Percentiles rank a stretch among this genome's conserved stretches.
These are phyloP conservation scores for Tiphia femorata DNA, from an alignment of 2,888 invertebrate genomes.

Conservation along the genomic window DNA sequence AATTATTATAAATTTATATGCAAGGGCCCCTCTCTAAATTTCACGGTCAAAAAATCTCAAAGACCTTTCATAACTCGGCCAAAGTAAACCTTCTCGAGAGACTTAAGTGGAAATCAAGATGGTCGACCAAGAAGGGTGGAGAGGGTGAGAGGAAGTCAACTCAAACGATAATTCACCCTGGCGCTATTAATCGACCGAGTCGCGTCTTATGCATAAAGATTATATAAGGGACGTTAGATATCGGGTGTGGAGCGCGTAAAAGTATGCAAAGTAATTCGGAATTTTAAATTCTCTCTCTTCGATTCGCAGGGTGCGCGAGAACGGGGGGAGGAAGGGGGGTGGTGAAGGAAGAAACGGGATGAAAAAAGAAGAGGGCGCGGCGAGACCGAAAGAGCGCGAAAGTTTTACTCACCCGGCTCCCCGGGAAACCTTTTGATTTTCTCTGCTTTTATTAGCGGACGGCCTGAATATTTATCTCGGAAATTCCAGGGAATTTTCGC, in stretches of 20 bases:
- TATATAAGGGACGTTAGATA: constrained; percentile 10
- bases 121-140: too few species aligned
- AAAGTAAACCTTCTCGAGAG: too few species aligned
- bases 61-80: too few species aligned
- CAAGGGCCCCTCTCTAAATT: too few species aligned
- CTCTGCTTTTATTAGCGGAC: background rate
- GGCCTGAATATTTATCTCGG: too few species aligned
- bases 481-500: too few species aligned
- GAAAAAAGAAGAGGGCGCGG: background rate
- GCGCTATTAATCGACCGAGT: constrained; percentile 30
- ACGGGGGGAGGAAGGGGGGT: constrained; percentile 7
- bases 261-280: constrained; percentile 49
- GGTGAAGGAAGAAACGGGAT: background rate
- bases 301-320: constrained; percentile 10
- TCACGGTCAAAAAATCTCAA: too few species aligned
- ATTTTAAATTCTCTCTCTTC: constrained; percentile 35
- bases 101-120: too few species aligned
- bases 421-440: background rate
- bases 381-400: background rate
- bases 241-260: constrained; percentile 16
- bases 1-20: too few species aligned
- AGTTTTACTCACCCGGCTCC: background rate
- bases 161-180: constrained; percentile 25
- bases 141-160: constrained; percentile 7
- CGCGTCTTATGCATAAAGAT: constrained; percentile 47